A percentile compares a stretch with the other conserved stretches of the same genome.
Conservation (phyloP, 2,888 invertebrate genomes). For the Toxonevra muliebris region DNA sequence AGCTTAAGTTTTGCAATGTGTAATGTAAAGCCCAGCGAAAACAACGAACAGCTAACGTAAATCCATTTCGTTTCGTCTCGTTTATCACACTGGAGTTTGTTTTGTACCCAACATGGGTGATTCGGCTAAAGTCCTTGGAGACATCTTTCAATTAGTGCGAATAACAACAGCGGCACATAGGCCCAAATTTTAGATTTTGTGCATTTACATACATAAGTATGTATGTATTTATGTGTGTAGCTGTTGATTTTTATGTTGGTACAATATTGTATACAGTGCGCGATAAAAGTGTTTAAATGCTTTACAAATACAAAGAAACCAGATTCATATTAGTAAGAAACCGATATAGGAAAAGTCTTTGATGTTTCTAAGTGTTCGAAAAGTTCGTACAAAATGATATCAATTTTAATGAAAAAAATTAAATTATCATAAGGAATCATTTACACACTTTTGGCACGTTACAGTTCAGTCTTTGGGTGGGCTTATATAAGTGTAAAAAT, state of each 20-base stretch:
- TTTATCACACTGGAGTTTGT: conserved; percentile 8
- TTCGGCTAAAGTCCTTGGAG: conserved; percentile 13
- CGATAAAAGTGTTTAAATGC: too few species aligned
- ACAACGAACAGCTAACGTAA: not conserved
- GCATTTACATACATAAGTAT: not conserved
- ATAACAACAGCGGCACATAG: conserved; percentile 3
- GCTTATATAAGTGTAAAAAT: too few species aligned
- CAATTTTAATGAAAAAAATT: too few species aligned
- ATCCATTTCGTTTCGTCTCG: conserved; percentile 10
- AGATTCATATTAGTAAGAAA: too few species aligned
- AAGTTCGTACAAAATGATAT: too few species aligned
- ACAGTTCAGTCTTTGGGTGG: too few species aligned
- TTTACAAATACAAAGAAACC: too few species aligned
- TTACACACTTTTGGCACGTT: too few species aligned
- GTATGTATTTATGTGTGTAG: not conserved
- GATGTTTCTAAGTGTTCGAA: too few species aligned
- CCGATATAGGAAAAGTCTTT: too few species aligned
- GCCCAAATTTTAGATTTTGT: not conserved
- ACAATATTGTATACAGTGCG: not conserved
- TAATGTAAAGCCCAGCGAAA: too few species aligned
- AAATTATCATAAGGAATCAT: too few species aligned
- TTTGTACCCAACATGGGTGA: not conserved
- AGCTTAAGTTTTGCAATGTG: not conserved
- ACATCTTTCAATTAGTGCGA: conserved; percentile 16
- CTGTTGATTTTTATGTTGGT: not conserved